Conservation (phyloP, 2,888 invertebrate species). For the Sesamia inferens region DNA sequence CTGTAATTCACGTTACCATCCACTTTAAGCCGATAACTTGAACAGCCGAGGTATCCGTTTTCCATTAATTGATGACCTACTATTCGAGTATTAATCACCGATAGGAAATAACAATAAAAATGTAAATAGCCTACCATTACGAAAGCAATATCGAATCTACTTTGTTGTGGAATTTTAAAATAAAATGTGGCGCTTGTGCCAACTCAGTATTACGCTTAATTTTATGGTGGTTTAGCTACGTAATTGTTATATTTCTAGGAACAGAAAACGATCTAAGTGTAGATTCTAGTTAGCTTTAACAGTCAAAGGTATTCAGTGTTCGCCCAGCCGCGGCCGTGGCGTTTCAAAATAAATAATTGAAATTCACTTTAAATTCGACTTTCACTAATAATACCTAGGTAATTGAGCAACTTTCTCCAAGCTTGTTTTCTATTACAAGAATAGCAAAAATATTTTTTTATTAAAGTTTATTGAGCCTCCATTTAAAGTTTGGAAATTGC, state of each 20-base stretch:
- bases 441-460: slow-evolving; percentile 9
- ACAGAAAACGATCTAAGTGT: slow-evolving; percentile 54
- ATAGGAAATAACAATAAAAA: slow-evolving; percentile 41
- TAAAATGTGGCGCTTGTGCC: slow-evolving; percentile 62
- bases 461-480: not conserved
- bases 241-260: slow-evolving; percentile 68
- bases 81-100: slow-evolving; percentile 18
- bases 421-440: not conserved
- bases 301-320: slow-evolving; percentile 42
- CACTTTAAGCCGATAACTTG: slow-evolving; percentile 16
- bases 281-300: slow-evolving; percentile 33
- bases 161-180: slow-evolving; percentile 51
- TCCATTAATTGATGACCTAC: slow-evolving; percentile 30
- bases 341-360: slow-evolving; percentile 9
- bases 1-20: not conserved
- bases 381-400: slow-evolving; percentile 7
- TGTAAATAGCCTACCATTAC: slow-evolving; percentile 33
- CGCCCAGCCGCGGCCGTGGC: slow-evolving; percentile 21
- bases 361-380: slow-evolving; percentile 7
- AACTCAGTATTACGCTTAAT: slow-evolving; percentile 61
- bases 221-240: slow-evolving; percentile 67
- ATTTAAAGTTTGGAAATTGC: slow-evolving; percentile 26
- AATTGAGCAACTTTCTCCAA: not conserved
- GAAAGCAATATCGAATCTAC: slow-evolving; percentile 38
- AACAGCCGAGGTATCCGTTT: slow-evolving; percentile 7